Evolutionary conservation across 2,797 vertebrate genomes (phyloP).

Genomic region (Hypotaenidia okinawae): DNA sequence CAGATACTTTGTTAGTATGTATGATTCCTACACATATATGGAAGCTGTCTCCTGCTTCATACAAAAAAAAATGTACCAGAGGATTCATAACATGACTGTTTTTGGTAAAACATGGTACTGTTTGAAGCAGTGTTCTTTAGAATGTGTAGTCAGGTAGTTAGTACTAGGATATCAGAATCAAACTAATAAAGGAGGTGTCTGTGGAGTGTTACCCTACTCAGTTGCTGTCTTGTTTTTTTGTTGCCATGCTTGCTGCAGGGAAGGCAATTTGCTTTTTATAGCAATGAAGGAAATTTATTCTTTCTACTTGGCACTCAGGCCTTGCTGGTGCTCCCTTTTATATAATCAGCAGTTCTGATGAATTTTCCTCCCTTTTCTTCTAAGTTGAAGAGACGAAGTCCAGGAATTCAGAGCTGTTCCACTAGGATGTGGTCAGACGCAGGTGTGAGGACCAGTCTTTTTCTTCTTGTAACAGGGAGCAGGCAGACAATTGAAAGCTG

Average conservation of each 20-base stretch:
- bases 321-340: not conserved
- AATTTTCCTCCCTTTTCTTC: not conserved
- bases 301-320: accelerated
- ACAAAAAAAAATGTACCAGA: not conserved
- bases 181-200: not conserved
- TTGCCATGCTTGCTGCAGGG: not conserved
- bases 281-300: not conserved
- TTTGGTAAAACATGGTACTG: not conserved
- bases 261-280: not conserved
- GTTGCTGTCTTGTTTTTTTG: not conserved
- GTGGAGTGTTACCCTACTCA: not conserved
- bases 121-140: no score
- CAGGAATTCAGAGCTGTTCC: not conserved
- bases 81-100: accelerated
- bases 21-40: not conserved
- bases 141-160: not conserved
- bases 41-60: not conserved
- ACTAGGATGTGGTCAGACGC: not conserved
- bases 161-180: not conserved
- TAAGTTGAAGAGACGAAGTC: not conserved
- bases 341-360: not conserved
- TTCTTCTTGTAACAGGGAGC: not conserved
- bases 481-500: not conserved
- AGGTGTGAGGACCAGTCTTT: accelerated
- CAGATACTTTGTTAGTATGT: accelerated